A percentile compares a stretch with the other conserved stretches of the same genome.
phyloP scores from a whole-genome alignment of 2,888 invertebrate genomes.

The Protophormia terraenovae region DNA sequence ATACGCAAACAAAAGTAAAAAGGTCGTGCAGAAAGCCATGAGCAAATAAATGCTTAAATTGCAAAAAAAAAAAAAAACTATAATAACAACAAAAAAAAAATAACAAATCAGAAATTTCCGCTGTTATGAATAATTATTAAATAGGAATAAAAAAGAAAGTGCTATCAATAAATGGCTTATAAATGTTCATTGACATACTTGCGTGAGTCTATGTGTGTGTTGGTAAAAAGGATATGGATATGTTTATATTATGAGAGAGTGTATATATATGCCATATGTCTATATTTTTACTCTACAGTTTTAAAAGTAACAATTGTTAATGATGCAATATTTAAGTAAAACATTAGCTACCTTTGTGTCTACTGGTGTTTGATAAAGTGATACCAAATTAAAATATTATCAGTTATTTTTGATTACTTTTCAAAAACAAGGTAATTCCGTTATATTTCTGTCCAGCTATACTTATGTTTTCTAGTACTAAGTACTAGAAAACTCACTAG shows the following conservation, averaged over 20 bases:
- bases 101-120: constrained; percentile 58
- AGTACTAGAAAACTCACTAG: too few relatives aligned
- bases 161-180: constrained; percentile 11
- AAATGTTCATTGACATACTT: not conserved
- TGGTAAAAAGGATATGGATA: not conserved
- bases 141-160: constrained; percentile 10
- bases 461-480: too few relatives aligned
- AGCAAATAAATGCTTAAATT: constrained; percentile 38
- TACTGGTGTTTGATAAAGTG: not conserved
- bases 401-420: too few relatives aligned
- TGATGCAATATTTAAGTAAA: not conserved
- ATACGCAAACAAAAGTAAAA: not conserved
- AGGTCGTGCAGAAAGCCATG: not conserved
- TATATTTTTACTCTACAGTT: too few relatives aligned
- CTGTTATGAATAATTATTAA: constrained; percentile 59
- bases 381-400: not conserved
- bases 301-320: too few relatives aligned
- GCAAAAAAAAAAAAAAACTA: not conserved
- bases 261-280: too few relatives aligned
- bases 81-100: constrained; percentile 19
- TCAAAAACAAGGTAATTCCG: too few relatives aligned
- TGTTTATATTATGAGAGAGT: not conserved
- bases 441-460: too few relatives aligned
- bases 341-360: not conserved
- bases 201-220: not conserved